Conservation (phyloP, 2,113 vertebrate genomes). For the Oxyura jamaicensis region DNA sequence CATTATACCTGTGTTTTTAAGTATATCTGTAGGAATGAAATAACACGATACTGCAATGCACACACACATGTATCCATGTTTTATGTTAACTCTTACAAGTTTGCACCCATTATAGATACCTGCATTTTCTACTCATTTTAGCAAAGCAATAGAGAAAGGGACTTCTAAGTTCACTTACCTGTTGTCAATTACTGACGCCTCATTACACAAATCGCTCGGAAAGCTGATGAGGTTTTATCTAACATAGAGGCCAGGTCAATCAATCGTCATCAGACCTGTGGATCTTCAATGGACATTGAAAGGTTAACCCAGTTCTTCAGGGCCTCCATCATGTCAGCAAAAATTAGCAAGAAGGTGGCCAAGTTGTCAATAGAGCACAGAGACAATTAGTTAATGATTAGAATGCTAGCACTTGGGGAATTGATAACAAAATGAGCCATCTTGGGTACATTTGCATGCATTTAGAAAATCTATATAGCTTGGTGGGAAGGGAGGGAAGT, state of each 20-base stretch:
- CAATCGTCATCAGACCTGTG: slow-evolving; percentile 88
- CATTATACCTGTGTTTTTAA: background rate
- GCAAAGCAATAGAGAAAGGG: slow-evolving; percentile 34
- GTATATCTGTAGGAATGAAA: background rate
- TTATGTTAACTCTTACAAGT: background rate
- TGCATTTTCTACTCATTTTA: slow-evolving; percentile 20
- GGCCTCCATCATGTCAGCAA: slow-evolving; percentile 91
- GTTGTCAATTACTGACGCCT: slow-evolving; percentile 91
- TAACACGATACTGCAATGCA: accelerated
- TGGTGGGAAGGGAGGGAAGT: slow-evolving; percentile 1
- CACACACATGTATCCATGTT: accelerated
- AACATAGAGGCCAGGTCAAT: slow-evolving; percentile 90
- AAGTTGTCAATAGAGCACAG: slow-evolving; percentile 89
- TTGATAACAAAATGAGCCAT: slow-evolving; percentile 92
- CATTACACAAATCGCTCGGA: slow-evolving; percentile 95
- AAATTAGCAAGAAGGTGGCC: slow-evolving; percentile 89
- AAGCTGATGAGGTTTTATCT: slow-evolving; percentile 95
- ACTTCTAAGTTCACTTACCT: slow-evolving; percentile 82
- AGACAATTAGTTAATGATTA: slow-evolving; percentile 99
- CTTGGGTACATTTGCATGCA: slow-evolving; percentile 84
- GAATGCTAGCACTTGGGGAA: slow-evolving; percentile 83
- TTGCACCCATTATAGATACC: background rate
- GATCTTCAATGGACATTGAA: slow-evolving; percentile 88
- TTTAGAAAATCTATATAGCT: slow-evolving; percentile 75
- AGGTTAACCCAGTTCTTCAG: slow-evolving; percentile 91